Conservation (phyloP, 2,113 vertebrate species). For the Catagonus wagneri region DNA sequence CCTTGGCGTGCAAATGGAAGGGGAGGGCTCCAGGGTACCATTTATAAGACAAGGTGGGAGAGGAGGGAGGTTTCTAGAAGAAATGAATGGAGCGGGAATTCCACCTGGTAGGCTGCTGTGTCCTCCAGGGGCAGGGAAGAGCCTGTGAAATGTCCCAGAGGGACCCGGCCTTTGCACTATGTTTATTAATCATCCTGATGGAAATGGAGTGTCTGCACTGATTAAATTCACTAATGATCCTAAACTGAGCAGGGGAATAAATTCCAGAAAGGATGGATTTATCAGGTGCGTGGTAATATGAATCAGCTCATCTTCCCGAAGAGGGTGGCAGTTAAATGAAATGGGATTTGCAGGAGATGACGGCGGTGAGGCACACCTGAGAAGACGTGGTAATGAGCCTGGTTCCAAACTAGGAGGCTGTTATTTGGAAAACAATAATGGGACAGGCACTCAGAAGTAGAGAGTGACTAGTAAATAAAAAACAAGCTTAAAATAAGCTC, state of each 20-base stretch:
- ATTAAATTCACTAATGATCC: constrained; percentile 73
- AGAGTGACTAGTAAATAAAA: constrained; percentile 34
- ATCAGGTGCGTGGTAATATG: constrained; percentile 49
- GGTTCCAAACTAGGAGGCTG: background rate
- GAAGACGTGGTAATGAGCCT: background rate
- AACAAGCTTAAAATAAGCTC: background rate
- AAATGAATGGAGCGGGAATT: background rate
- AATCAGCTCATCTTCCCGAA: constrained; percentile 58
- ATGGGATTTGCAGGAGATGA: constrained; percentile 31
- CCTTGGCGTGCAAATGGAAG: background rate
- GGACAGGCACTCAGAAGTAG: background rate
- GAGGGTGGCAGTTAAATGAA: constrained; percentile 46
- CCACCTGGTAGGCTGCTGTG: background rate
- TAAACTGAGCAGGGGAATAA: constrained; percentile 25
- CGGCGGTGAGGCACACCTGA: background rate
- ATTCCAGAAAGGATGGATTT: constrained; percentile 62
- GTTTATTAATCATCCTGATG: constrained; percentile 69
- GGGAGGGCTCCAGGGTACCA: background rate
- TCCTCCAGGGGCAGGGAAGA: background rate
- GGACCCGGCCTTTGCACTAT: constrained; percentile 7
- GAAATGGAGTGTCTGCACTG: constrained; percentile 59
- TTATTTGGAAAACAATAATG: constrained; percentile 38
- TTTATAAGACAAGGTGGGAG: background rate
- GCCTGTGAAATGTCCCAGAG: background rate
- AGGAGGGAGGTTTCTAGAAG: background rate